phyloP scores from a whole-genome alignment of 2,113 vertebrate species.

The Quiscalus mexicanus region DNA sequence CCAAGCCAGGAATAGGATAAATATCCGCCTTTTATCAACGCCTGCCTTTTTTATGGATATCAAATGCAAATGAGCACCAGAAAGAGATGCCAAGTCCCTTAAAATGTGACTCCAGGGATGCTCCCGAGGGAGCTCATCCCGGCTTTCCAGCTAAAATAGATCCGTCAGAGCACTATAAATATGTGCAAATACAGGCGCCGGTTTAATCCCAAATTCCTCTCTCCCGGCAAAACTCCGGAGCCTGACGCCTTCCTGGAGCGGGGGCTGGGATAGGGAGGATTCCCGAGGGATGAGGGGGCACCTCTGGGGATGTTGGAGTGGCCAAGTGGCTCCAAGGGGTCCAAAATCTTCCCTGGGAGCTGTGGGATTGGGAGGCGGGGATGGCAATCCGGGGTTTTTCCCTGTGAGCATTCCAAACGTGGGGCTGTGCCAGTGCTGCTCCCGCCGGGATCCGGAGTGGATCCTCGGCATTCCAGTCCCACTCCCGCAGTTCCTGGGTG shows the following conservation, averaged over 20 bases:
- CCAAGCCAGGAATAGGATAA: background rate
- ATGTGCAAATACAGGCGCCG: background rate
- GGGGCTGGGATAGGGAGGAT: background rate
- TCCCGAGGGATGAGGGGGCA: background rate
- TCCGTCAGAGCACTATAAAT: constrained; percentile 20
- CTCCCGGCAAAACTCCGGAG: background rate
- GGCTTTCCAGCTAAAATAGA: constrained; percentile 29
- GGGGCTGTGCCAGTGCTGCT: too few species aligned
- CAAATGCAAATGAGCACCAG: constrained; percentile 23
- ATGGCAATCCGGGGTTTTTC: background rate
- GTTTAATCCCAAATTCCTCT: background rate
- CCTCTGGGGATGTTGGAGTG: background rate
- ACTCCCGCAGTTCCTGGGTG: rapidly evolving
- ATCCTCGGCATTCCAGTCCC: background rate
- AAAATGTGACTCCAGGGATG: constrained; percentile 17
- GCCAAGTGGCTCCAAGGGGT: background rate
- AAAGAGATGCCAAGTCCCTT: constrained; percentile 4
- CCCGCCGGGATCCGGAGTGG: rapidly evolving
- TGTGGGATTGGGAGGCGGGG: background rate
- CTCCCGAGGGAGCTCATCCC: constrained; percentile 13
- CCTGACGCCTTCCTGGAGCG: background rate
- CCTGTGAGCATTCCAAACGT: rapidly evolving
- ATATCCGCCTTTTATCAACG: background rate
- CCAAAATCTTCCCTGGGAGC: background rate
- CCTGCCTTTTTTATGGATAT: background rate